Base-by-base conservation (phyloP, 1,140 invertebrate genomes). In the Zaprionus capensis region DNA sequence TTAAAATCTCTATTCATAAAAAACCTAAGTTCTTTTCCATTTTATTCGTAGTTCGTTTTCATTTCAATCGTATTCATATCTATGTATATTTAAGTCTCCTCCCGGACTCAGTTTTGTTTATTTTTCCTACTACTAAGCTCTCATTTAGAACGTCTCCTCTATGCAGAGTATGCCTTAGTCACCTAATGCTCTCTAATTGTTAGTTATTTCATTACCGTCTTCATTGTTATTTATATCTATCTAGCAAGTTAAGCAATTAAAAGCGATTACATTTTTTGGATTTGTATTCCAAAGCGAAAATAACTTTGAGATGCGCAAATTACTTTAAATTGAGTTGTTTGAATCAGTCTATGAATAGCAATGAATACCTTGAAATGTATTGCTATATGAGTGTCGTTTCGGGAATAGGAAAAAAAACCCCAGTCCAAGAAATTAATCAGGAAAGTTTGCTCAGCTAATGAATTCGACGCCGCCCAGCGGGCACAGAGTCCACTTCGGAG, bases 251-350 rank as follows among this genome's bases (percentile, higher is more conserved):
- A 22, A 59, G 41, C 73, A 76, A 76, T 76, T 71, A 76, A 71
- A 76, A 53, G 53, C 41, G 73, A 71, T 71, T 71, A 71, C 55
- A 76, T 24, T 59, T 58, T 57, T 56, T 41, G 17, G 56, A 66
- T 62, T 72, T 59, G 22, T 69, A 34, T 61, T 63, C 22, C 34
- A n/a, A 14, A 53, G 51, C 55, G 20, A 46, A 67, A 73, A 73
- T 77, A 73, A 12, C 64, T 77, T 73, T 34, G 34, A 67, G 64
- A 77, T 77, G 75, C 63, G 75, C 75, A 67, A 73, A 77, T 77
- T 68, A 36, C 49, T 63, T 63, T 59, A 63, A 77, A 77, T 77
- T 72, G 57, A 72, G 64, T 41, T 57, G 70, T 71, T 64, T 73
- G 57, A 65, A 31, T 67, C 41, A 71, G 58, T 69, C 31, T 14